Percentiles rank a stretch among this genome's conserved stretches.
These are phyloP conservation scores for Hymenopus coronatus DNA, from an alignment of 2,888 invertebrate genomes.

Conservation along the genomic window DNA sequence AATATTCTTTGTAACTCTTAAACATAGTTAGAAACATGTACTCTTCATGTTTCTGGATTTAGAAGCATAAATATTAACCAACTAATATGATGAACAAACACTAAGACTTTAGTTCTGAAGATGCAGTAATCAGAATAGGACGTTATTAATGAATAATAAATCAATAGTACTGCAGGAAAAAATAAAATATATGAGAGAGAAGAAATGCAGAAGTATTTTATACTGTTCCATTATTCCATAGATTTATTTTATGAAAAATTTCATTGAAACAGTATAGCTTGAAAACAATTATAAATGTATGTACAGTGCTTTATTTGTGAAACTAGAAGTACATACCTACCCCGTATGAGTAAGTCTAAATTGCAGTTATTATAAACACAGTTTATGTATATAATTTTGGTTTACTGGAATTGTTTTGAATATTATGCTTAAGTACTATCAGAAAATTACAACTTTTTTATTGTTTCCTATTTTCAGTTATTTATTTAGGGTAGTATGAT, in stretches of 20 bases:
- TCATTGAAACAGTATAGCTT: not conserved
- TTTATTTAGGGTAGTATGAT: too few relatives aligned
- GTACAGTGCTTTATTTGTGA: not conserved
- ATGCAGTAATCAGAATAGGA: too few relatives aligned
- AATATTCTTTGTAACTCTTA: not conserved
- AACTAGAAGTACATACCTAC: not conserved
- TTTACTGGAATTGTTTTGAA: too few relatives aligned
- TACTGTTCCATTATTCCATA: not conserved
- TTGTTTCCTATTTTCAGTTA: too few relatives aligned
- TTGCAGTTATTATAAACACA: too few relatives aligned
- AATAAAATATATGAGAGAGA: not conserved
- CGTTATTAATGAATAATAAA: not conserved
- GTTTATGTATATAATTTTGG: too few relatives aligned
- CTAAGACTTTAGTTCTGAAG: not conserved
- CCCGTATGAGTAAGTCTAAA: too few relatives aligned
- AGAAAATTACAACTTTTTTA: too few relatives aligned
- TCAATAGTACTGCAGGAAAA: not conserved
- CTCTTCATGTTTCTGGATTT: not conserved
- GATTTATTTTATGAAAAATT: not conserved
- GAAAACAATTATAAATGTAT: too few relatives aligned
- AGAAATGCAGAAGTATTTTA: not conserved
- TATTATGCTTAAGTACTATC: too few relatives aligned
- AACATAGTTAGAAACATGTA: not conserved
- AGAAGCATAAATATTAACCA: not conserved
- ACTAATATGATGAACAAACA: not conserved